Base-by-base conservation (phyloP, 2,113 vertebrate species). In the Phaethornis superciliosus region DNA sequence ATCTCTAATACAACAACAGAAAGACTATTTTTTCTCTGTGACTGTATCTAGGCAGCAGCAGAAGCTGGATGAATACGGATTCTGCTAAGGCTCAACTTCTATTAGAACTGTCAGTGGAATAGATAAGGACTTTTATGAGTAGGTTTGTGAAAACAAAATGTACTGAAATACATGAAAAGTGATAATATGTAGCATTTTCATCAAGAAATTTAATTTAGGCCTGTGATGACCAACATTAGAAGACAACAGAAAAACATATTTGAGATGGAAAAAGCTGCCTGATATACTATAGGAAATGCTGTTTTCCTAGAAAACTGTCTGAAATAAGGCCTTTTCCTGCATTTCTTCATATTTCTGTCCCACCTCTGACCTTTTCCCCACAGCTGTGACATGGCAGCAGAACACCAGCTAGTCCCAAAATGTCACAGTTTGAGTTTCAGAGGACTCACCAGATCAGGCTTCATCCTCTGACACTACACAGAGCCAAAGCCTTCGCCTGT, bases 11-110 rank as follows among this genome's bases (percentile, higher is more conserved):
- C 47, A 63, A 32, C 46, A 88, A 80, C 13, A 65, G 46, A 70
- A 85, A 80, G 55, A 85, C 33, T 88, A 74, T 77, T 94, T 91
- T 91, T 85, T 46, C 68, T 83, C 75, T 80, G 28, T 55, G 62
- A 85, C 85, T 70, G 68, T 55, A 83, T 91, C 91, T 91, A 68
- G 37, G 35, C 32, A 95, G 74, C 40, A 56, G 62, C 40, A 49
- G 81, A 44, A 79, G 23, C 62, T 89, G 79, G 60, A 52, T 95
- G 84, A 92, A 95, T 78, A 58, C 0, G 0, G 78, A 89, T 85
- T 91, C 71, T 82, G 51, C 71, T 88, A 85, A 70, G 68, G 85
- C n/a, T 88, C 67, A 80, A 59, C 27, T 76, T 64, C 89, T 65
- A 54, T 80, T 88, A 74, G 80, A 85, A 88, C 18, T 81, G 65